A percentile compares a stretch with the other conserved stretches of the same genome.
Conservation (phyloP, 2,113 vertebrate species). For the Sula dactylatra region DNA sequence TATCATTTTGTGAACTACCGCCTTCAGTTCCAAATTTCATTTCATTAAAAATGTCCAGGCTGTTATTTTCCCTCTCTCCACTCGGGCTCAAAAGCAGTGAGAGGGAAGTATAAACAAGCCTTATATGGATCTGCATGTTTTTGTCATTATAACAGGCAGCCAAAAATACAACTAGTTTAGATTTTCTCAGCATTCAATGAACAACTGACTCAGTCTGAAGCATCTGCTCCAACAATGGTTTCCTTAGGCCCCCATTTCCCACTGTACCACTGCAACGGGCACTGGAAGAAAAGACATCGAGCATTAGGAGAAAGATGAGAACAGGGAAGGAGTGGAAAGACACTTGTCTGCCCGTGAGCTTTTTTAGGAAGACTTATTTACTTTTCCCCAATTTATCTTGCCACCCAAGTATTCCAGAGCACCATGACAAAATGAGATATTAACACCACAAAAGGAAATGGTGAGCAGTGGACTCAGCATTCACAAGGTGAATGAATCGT, state of each 20-base stretch:
- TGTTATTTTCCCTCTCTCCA: background rate
- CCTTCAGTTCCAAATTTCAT: background rate
- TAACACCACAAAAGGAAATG: background rate
- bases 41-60: background rate
- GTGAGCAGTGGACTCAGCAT: accelerated
- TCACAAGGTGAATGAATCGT: background rate
- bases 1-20: background rate
- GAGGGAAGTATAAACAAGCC: background rate
- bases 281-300: background rate
- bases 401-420: background rate
- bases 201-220: background rate
- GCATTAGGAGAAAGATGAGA: background rate
- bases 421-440: background rate
- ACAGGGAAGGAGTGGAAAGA: background rate
- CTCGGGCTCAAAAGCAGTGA: background rate
- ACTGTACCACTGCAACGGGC: accelerated
- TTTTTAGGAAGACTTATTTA: background rate
- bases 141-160: background rate
- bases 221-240: background rate
- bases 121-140: background rate
- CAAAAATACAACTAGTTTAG: background rate
- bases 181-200: background rate
- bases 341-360: background rate
- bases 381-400: background rate
- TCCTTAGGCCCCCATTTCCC: background rate